These are phyloP conservation scores for Drosophila rufa DNA, from an alignment of 1,140 invertebrate genomes.

Conservation along the genomic window DNA sequence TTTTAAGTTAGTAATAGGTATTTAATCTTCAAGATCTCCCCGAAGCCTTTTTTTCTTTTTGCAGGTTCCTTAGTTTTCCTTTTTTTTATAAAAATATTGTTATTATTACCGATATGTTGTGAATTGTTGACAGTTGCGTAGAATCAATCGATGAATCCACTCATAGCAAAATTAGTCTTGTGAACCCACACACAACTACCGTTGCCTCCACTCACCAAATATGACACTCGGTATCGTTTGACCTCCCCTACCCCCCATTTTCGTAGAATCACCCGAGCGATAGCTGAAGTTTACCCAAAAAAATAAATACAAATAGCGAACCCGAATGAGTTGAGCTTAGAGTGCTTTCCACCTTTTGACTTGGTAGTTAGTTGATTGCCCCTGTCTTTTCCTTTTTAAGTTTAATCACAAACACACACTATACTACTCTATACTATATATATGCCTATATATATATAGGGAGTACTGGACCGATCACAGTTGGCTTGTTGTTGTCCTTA, in stretches of 20 bases:
- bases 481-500: constrained; percentile 41
- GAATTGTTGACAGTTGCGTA: constrained; percentile 45
- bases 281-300: background rate
- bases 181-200: constrained; percentile 25
- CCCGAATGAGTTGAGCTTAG: constrained; percentile 20
- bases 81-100: background rate
- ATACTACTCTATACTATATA: background rate
- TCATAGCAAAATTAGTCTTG: constrained; percentile 28
- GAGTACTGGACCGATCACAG: constrained; percentile 32
- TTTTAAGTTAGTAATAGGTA: background rate
- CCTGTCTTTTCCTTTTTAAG: constrained; percentile 1
- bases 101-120: constrained; percentile 17
- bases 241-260: background rate
- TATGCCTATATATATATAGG: constrained; percentile 1
- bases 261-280: constrained; percentile 19
- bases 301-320: too few species aligned
- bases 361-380: constrained; percentile 37
- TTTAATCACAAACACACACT: constrained; percentile 17
- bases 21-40: background rate
- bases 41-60: background rate
- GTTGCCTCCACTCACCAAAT: background rate
- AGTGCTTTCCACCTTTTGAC: constrained; percentile 5
- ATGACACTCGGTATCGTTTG: constrained; percentile 8
- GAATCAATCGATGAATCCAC: constrained; percentile 28
- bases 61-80: background rate